Conservation (phyloP, 2,797 vertebrate species). For the Philypnodon macrostomus region DNA sequence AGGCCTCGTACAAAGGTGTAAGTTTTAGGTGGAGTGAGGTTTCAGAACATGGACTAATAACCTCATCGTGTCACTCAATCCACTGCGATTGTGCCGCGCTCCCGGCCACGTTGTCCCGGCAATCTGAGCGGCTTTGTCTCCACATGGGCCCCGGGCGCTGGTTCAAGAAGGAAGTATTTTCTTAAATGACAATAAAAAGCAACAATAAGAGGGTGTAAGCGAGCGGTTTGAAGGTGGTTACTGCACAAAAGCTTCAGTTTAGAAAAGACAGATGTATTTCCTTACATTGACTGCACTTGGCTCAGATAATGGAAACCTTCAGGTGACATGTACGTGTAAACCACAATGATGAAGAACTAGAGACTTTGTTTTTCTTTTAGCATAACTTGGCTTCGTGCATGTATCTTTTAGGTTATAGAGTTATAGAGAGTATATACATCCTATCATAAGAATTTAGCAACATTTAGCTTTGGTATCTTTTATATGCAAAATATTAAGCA, state of each 20-base stretch:
- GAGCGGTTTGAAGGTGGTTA: conserved; percentile 64
- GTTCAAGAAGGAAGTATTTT: conserved; percentile 65
- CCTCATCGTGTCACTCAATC: conserved; percentile 64
- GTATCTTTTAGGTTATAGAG: no score
- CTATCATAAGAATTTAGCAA: no score
- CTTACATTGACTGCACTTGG: conserved; percentile 24
- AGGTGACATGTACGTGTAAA: conserved; percentile 7
- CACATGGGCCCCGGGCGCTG: conserved; percentile 40
- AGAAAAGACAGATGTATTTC: conserved; percentile 33
- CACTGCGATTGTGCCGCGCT: conserved; percentile 47
- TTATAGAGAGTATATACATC: no score
- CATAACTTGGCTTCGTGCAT: no score
- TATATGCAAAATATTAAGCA: no score
- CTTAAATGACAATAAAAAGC: conserved; percentile 73
- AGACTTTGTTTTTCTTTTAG: conserved; percentile 4
- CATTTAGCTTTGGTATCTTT: no score
- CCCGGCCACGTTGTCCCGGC: conserved; percentile 42
- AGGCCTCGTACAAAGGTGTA: conserved; percentile 32
- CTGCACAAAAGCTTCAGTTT: conserved; percentile 54
- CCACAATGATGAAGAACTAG: background rate
- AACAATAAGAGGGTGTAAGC: conserved; percentile 58
- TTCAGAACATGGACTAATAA: conserved; percentile 66
- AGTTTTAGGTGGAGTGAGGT: conserved; percentile 49
- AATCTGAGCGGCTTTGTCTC: conserved; percentile 53
- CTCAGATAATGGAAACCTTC: conserved; percentile 16